Conservation (phyloP, 2,797 vertebrate species). For the Leuciscus waleckii region DNA sequence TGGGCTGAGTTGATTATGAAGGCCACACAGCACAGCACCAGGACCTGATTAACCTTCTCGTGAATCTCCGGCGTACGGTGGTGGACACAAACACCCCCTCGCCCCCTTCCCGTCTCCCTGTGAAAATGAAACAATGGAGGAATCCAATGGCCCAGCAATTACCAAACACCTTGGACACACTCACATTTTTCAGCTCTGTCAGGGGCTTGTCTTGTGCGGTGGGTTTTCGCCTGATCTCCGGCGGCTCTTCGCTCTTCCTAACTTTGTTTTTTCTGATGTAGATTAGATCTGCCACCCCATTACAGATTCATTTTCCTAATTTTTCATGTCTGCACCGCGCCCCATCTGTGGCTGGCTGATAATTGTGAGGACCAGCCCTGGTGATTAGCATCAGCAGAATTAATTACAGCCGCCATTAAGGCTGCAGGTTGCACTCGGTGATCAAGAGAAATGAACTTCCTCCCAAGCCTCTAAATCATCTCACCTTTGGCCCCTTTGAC, state of each 20-base stretch:
- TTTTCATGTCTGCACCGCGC: conserved; percentile 99
- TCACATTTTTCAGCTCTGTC: conserved; percentile 99
- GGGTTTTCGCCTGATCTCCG: conserved; percentile 92
- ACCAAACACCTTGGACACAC: conserved; percentile 98
- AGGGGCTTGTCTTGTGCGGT: conserved; percentile 83
- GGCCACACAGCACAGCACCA: conserved; percentile 85
- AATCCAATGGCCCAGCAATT: conserved; percentile 99
- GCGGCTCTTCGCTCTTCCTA: conserved; percentile 91
- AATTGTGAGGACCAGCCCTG: conserved; percentile 99
- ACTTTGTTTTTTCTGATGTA: conserved; percentile 99
- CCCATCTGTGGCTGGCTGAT: conserved; percentile 99
- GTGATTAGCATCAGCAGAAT: conserved; percentile 99
- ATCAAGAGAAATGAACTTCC: conserved; percentile 99
- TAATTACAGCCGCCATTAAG: conserved; percentile 99
- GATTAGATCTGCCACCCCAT: conserved; percentile 99
- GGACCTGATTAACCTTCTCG: conserved; percentile 98
- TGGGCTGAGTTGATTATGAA: conserved; percentile 77
- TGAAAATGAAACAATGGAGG: conserved; percentile 99
- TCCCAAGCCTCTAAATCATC: conserved; percentile 96
- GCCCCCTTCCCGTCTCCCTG: conserved; percentile 94
- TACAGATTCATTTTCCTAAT: conserved; percentile 99
- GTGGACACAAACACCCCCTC: conserved; percentile 84
- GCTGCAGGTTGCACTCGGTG: conserved; percentile 99
- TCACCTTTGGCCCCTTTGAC: conserved; percentile 99
- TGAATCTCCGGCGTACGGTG: conserved; percentile 89